Evolutionary conservation across 2,888 invertebrate species (phyloP).

Genomic region (Lochmaea crataegi): DNA sequence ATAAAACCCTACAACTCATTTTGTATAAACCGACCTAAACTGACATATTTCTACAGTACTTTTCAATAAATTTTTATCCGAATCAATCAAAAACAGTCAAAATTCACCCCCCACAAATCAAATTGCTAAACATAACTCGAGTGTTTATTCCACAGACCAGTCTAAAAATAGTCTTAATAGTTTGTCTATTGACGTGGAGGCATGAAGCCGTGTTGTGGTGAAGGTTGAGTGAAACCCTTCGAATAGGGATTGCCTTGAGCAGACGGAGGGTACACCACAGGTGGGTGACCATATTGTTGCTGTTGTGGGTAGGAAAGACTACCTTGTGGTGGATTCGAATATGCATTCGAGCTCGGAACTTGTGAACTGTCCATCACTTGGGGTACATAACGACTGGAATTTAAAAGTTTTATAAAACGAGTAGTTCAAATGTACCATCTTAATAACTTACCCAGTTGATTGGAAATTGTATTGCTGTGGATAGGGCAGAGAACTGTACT

Average conservation of each 20-base stretch:
- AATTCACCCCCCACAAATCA: neutral
- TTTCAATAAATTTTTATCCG: no score
- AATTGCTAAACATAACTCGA: neutral
- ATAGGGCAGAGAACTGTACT: constrained; percentile 57
- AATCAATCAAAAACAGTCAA: no score
- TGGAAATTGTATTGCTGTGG: constrained; percentile 59
- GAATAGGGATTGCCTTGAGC: constrained; percentile 61
- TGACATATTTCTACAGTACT: no score
- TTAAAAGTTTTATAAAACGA: neutral
- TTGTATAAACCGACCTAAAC: no score
- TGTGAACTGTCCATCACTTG: constrained; percentile 59
- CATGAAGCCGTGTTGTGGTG: constrained; percentile 58
- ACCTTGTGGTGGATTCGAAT: constrained; percentile 56
- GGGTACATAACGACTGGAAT: constrained; percentile 51
- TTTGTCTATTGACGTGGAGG: constrained; percentile 57
- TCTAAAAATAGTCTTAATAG: constrained; percentile 17
- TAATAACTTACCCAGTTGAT: constrained; percentile 55
- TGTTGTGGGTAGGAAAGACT: constrained; percentile 56
- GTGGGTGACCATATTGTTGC: constrained; percentile 55
- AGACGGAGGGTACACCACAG: constrained; percentile 52
- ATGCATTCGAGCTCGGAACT: constrained; percentile 57
- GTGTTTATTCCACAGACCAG: constrained; percentile 2
- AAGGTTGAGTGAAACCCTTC: constrained; percentile 59
- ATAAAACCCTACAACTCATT: no score
- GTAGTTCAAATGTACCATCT: neutral